Conservation (phyloP, 2,888 invertebrate genomes). For the Laothoe populi region DNA sequence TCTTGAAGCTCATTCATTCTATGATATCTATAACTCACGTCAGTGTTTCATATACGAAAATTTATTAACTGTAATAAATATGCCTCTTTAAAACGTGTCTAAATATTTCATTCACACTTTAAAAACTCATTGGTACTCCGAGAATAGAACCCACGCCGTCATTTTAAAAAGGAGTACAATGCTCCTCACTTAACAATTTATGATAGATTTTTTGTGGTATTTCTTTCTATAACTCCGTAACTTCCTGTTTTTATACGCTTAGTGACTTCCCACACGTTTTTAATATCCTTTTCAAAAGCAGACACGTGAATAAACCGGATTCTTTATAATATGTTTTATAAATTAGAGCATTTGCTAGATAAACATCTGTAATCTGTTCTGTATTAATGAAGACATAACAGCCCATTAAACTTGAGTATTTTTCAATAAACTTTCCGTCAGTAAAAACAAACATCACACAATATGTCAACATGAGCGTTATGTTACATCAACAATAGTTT, state of each 20-base stretch:
- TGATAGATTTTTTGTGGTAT: neutral
- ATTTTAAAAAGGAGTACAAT: slow-evolving; percentile 18
- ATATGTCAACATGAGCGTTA: no score
- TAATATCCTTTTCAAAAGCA: slow-evolving; percentile 8
- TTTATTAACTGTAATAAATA: slow-evolving; percentile 15
- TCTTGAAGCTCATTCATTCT: neutral
- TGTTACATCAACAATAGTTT: no score
- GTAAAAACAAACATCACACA: no score
- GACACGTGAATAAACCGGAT: slow-evolving; percentile 8
- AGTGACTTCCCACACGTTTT: slow-evolving; percentile 16
- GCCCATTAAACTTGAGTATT: no score
- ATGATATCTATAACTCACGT: slow-evolving; percentile 9
- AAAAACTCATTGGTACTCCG: slow-evolving; percentile 2
- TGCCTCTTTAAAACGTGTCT: neutral
- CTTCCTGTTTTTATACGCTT: slow-evolving; percentile 21
- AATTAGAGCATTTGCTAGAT: neutral
- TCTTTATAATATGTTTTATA: neutral
- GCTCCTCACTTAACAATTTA: slow-evolving; percentile 13
- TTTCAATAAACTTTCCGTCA: no score
- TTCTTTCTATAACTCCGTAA: slow-evolving; percentile 11
- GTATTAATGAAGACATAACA: no score
- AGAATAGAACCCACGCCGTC: slow-evolving; percentile 11
- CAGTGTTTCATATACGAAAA: slow-evolving; percentile 10
- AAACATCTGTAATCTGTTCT: neutral
- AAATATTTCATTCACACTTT: slow-evolving; percentile 20